These are phyloP conservation scores for Chloroceryle amazona DNA, from an alignment of 2,797 vertebrate genomes.

Conservation along the genomic window DNA sequence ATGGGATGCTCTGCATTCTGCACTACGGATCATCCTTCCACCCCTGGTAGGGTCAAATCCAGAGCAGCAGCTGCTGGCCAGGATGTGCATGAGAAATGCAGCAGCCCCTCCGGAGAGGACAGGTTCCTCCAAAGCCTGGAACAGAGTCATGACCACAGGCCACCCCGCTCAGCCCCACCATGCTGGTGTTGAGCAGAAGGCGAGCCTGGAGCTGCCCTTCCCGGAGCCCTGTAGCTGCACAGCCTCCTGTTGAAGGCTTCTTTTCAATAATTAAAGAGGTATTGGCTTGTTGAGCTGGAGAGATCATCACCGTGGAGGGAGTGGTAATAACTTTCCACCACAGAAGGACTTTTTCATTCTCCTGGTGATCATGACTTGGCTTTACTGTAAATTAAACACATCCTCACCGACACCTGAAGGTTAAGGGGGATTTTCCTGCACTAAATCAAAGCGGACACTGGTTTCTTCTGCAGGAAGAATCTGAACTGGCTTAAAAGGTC, in stretches of 20 bases:
- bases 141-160: accelerated
- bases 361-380: constrained; percentile 45
- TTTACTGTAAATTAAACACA: constrained; percentile 72
- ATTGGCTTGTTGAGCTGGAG: constrained; percentile 36
- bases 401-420: constrained; percentile 54
- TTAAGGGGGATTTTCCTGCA: constrained; percentile 70
- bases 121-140: neutral
- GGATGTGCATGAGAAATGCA: accelerated
- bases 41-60: neutral
- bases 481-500: constrained; percentile 72
- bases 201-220: neutral
- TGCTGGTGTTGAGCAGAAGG: accelerated
- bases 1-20: neutral
- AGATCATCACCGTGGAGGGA: constrained; percentile 4
- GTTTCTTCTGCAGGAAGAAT: constrained; percentile 48
- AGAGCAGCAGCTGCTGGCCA: neutral
- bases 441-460: constrained; percentile 67
- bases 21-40: accelerated
- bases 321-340: constrained; percentile 34
- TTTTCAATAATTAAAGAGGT: constrained; percentile 61
- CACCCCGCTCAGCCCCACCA: neutral
- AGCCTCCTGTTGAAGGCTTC: neutral
- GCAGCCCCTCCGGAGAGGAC: neutral
- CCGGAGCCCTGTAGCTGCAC: accelerated
- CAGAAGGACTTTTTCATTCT: constrained; percentile 51